phyloP scores from a whole-genome alignment of 2,113 vertebrate species.

The Chaetorhynchus papuensis region DNA sequence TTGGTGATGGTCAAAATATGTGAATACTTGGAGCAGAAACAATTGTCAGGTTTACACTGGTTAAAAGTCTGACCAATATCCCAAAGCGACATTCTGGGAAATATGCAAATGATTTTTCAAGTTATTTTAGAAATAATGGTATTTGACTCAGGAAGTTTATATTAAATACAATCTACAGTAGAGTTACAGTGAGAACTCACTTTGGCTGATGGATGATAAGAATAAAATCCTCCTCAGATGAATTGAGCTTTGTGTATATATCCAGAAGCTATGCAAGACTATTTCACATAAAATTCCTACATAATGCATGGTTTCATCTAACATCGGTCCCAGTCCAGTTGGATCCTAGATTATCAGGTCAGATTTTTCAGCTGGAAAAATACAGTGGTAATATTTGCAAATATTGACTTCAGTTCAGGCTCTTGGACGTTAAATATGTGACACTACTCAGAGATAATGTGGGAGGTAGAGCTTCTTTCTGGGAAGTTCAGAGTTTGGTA shows the following conservation, averaged over 20 bases:
- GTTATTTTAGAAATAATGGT: constrained; percentile 72
- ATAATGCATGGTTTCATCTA: constrained; percentile 33
- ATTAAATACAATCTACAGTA: constrained; percentile 61
- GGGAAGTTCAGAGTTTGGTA: neutral
- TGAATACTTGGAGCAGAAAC: neutral
- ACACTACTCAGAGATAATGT: neutral
- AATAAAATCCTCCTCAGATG: constrained; percentile 32
- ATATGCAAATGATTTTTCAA: constrained; percentile 59
- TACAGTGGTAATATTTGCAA: constrained; percentile 34
- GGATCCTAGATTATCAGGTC: constrained; percentile 23
- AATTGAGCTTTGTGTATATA: constrained; percentile 26
- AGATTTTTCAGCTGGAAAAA: constrained; percentile 43
- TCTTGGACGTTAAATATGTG: neutral
- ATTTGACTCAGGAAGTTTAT: constrained; percentile 71
- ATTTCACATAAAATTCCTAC: constrained; percentile 34
- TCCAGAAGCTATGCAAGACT: neutral
- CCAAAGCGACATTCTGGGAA: constrained; percentile 36
- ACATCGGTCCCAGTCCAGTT: neutral
- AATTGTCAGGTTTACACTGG: neutral
- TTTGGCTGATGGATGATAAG: constrained; percentile 66
- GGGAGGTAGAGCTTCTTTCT: neutral
- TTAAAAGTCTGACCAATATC: constrained; percentile 17
- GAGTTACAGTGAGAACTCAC: constrained; percentile 54
- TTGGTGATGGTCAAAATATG: neutral
- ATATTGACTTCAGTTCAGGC: neutral